These are phyloP conservation scores for Mythimna loreyi DNA, from an alignment of 2,888 invertebrate species.

Conservation along the genomic window DNA sequence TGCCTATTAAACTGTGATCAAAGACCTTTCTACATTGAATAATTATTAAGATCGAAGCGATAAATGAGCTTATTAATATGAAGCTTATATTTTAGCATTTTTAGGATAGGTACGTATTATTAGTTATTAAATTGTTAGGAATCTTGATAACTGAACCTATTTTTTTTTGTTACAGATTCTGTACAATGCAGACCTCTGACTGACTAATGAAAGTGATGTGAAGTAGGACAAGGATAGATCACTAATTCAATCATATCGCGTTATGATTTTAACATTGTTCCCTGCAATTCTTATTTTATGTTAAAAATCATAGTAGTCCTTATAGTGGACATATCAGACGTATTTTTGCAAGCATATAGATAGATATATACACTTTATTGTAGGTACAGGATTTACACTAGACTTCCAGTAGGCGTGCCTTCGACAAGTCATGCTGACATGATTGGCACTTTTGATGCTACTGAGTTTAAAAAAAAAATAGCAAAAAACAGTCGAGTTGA, in stretches of 20 bases:
- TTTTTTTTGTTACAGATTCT: not conserved
- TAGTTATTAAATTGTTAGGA: not conserved
- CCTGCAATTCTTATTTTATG: too few species aligned
- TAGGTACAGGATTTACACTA: not conserved
- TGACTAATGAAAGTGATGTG: constrained; percentile 7
- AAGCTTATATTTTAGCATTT: not conserved
- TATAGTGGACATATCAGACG: too few species aligned
- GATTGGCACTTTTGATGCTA: not conserved
- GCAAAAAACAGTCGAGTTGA: too few species aligned
- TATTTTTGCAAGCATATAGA: not conserved
- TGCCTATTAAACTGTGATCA: not conserved
- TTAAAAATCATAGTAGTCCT: not conserved
- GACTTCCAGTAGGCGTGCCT: not conserved
- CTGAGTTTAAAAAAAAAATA: too few species aligned
- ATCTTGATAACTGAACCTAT: not conserved
- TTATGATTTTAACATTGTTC: not conserved
- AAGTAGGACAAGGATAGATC: not conserved
- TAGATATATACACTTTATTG: too few species aligned
- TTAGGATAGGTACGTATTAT: not conserved
- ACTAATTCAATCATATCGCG: not conserved
- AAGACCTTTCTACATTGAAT: not conserved
- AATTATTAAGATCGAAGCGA: constrained; percentile 1
- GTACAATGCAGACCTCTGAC: not conserved
- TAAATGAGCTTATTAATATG: not conserved
- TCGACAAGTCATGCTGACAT: not conserved